Evolutionary conservation across 2,888 invertebrate genomes (phyloP).

Genomic region (Scrobipalpa costella): DNA sequence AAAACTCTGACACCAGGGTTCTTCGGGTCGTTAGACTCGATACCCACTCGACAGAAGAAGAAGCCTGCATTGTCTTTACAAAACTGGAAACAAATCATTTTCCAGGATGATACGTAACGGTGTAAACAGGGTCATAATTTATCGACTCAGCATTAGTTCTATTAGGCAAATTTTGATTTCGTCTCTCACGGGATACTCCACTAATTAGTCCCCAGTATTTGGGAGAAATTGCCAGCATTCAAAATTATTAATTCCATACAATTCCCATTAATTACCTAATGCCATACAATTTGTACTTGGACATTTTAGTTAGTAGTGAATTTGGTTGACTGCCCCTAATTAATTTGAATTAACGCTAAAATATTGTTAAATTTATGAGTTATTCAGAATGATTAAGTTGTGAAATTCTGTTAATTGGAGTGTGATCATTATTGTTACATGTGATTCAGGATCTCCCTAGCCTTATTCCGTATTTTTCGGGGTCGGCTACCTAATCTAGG

Average conservation of each 20-base stretch:
- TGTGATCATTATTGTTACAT: too few relatives aligned
- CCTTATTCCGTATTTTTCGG: too few relatives aligned
- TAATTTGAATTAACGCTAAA: background rate
- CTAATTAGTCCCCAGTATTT: conserved; percentile 25
- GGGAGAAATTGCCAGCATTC: conserved; percentile 18
- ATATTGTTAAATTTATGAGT: background rate
- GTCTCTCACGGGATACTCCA: conserved; percentile 35
- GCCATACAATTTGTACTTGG: background rate
- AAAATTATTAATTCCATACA: conserved; percentile 17
- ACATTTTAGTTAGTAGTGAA: background rate
- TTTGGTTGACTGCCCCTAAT: conserved; percentile 3
- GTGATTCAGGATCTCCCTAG: too few relatives aligned
- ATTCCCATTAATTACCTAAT: conserved; percentile 4
- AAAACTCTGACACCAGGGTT: too few relatives aligned
- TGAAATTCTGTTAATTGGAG: too few relatives aligned
- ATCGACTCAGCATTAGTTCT: conserved; percentile 43
- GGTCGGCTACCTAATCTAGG: too few relatives aligned
- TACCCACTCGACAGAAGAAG: too few relatives aligned
- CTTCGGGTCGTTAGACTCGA: too few relatives aligned
- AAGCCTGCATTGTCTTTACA: too few relatives aligned
- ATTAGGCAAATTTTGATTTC: conserved; percentile 55
- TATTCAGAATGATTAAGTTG: background rate
- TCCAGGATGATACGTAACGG: conserved; percentile 30
- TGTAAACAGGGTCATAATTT: conserved; percentile 37
- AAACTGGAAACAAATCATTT: too few relatives aligned